Base-by-base conservation (phyloP, 2,888 invertebrate genomes). In the Morpho deidamia region DNA sequence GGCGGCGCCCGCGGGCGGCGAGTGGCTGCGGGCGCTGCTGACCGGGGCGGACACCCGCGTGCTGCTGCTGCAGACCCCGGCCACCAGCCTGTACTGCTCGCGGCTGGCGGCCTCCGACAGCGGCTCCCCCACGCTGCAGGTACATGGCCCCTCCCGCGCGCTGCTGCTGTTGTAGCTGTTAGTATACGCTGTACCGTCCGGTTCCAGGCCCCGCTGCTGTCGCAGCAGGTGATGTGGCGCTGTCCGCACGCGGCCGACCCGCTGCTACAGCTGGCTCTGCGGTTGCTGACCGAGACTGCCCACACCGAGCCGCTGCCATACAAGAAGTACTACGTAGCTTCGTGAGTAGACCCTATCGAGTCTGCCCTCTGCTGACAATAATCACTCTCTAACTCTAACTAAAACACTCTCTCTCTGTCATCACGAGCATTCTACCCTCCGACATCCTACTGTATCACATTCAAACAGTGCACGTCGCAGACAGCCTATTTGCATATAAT, bases 61-160 rank as follows among this genome's bases (percentile, higher is more conserved):
- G 49, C 57, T 85, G 69, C 66, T 85, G 65, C 68, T 86, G 72
- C 83, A 84, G 76, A 68, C 83, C 49, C 84, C 81, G 0, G 82
- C 72, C 64, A 63, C 45, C 38, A 58, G 62, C 10, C 51, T 33
- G 51, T 60, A 43, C 53, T 49, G 41, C 56, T 51, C 49, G 33
- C 34, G 11, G 11, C 32, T 43, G 44, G 41, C 12, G 12, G 33
- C 9, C 39, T 42, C 44, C 39, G 40, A 10, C n/a, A 9, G 35
- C 14, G 37, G 37, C 23, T 12, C 33, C 33, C 32, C 23, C 23
- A 23, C 23, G 23, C 23, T 23, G 23, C 23, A 23, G 23, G 23
- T 23, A 23, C 23, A 5, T 2, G 23, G 23, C 23, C 23, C 2
- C 23, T 23, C 23, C 23, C 23, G 23, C 23, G 23, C 2, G 23